phyloP scores from a whole-genome alignment of 2,797 vertebrate genomes.

The Hirundo rustica region DNA sequence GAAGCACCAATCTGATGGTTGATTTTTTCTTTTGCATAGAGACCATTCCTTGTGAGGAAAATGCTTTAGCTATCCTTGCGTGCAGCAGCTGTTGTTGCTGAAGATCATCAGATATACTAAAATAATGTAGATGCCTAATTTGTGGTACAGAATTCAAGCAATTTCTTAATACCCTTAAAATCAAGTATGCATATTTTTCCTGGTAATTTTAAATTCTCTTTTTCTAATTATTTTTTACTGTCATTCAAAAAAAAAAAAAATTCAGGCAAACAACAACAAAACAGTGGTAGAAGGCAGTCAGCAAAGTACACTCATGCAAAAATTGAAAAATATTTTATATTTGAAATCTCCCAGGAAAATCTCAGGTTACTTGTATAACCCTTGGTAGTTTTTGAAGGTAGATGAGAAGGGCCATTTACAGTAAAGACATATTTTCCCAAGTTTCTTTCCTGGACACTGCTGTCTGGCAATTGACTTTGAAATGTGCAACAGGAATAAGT shows the following conservation, averaged over 20 bases:
- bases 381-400: background rate
- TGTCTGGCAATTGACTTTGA: background rate
- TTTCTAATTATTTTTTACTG: background rate
- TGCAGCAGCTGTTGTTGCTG: background rate
- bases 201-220: background rate
- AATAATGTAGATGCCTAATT: background rate
- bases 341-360: background rate
- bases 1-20: background rate
- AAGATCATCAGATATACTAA: background rate
- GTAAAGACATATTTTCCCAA: background rate
- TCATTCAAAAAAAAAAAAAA: background rate
- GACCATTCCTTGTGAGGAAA: accelerated
- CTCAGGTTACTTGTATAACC: background rate
- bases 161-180: background rate
- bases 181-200: background rate
- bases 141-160: background rate
- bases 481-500: background rate
- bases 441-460: background rate
- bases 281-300: background rate
- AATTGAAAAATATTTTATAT: background rate
- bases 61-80: background rate
- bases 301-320: background rate
- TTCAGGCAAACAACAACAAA: background rate
- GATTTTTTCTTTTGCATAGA: background rate
- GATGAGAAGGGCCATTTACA: background rate